Evolutionary conservation across 2,888 invertebrate species (phyloP), one percentile per base, ranked within the genome.

Genomic region (Microchrysa polita): DNA sequence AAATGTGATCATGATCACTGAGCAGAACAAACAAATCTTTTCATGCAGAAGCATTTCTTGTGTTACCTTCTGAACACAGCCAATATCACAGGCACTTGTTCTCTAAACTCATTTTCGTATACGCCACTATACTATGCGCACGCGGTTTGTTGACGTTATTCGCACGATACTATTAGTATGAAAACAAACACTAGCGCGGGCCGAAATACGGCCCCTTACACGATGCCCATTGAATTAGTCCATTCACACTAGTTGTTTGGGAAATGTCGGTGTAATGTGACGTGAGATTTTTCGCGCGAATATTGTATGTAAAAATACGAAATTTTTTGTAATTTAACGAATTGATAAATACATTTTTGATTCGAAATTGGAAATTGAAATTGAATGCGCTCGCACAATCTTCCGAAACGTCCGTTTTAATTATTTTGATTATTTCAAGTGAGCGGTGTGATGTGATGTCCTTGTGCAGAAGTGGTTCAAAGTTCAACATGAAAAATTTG

Each of bases 141-240:
- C 69, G 69, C 69, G 57, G 69, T 55, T 55, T 40, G 55, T 69
- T 69, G 40, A 40, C 22, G 34, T 52, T 27, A 69, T 57, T 40
- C 55, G 52, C 42, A 40, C 69, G 27, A 34, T 34, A 34, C 40
- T 69, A n/a, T n/a, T n/a, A n/a, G n/a, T 16, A 16, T 14, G 69
- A 27, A 69, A 69, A 69, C 69, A 69, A 69, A 69, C 55, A 69
- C 55, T 67, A n/a, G 34, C 18, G 34, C 18, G 53, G 67, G 40
- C 22, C 20, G 14, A 67, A 52, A 67, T 4, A 53, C 42, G 44
- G 57, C 22, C 42, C 67, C 53, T n/a, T 40, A 69, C n/a, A n/a
- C 22, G 40, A 40, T 69, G 69, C 40, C 55, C 40, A 69, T 34
- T 55, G 12, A 55, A 16, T 69, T 40, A 69, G 69, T 69, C 69